Evolutionary conservation across 2,888 invertebrate species (phyloP), one percentile per base, ranked within the genome.

Genomic region (Tinea trinotella): DNA sequence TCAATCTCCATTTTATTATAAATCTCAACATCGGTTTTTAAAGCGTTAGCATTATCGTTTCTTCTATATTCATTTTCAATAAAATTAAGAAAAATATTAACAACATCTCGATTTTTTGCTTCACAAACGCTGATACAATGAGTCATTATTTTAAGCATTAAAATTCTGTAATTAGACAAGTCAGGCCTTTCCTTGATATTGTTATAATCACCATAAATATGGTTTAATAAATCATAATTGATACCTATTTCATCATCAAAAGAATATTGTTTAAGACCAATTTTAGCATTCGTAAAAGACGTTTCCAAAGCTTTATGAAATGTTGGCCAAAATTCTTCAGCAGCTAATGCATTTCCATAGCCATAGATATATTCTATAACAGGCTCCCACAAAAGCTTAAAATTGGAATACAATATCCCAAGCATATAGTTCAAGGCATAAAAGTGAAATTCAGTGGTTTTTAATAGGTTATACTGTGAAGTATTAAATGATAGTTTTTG

Each of bases 331-430:
- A 95, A 95, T 19, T 88, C 80, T n/a, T 88, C 76, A 0, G 76
- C 64, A 0, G 82, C 67, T 64, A 92, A 71, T 0, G 89, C 87
- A 63, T 87, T 87, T 0, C 94, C 93, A 68, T 93, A 93, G 0
- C 92, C 88, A 1, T 91, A 88, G 49, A 98, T 90, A 36, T 96
- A 86, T 65, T 93, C 90, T 12, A 88, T 84, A 0, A 93, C 87
- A 0, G 97, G 95, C 58, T 93, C 92, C 98, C 98, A 98, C 0
- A 98, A 71, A 10, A 96, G 81, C 61, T 94, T 93, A 65, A 98
- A 97, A 71, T 97, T 97, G 15, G 93, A 87, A 71, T 93, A 94
- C 52, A 97, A 80, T 56, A 91, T 88, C 1, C 97, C 96, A 24
- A 97, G 86, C 64, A 97, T 87, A 64, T 93, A 96, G 57, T 91